These are phyloP conservation scores for Tipula lateralis DNA, from an alignment of 2,888 invertebrate species.

Conservation along the genomic window DNA sequence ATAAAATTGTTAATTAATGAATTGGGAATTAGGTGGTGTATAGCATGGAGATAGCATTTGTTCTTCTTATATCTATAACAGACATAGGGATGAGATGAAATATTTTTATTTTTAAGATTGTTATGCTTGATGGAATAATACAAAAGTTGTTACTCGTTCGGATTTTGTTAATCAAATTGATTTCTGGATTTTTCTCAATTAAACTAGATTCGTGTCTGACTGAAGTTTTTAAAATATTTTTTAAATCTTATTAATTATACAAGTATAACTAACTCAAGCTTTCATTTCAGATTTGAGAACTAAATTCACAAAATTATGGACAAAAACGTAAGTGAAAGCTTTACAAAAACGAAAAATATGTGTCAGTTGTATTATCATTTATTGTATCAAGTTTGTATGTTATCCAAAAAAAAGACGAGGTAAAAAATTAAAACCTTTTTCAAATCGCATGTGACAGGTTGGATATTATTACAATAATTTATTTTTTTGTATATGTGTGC, in stretches of 20 bases:
- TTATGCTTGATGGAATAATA: background rate
- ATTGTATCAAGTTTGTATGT: background rate
- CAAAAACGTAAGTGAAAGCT: background rate
- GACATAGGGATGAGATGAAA: background rate
- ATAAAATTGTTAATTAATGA: slow-evolving; percentile 9
- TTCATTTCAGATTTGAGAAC: no score
- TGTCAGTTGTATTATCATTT: background rate
- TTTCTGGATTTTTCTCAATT: background rate
- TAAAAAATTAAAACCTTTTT: background rate
- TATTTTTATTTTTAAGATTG: background rate
- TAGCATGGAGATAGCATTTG: background rate
- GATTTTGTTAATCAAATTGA: background rate
- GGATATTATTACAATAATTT: background rate
- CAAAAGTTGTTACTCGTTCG: background rate
- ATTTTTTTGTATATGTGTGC: background rate
- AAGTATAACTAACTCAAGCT: no score
- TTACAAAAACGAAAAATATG: background rate
- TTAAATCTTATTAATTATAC: no score
- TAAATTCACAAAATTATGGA: background rate
- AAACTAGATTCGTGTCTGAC: background rate
- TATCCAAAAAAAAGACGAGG: background rate
- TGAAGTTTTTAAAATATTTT: background rate
- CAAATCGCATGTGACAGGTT: background rate
- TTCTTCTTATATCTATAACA: background rate
- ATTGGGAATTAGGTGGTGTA: background rate